These are phyloP conservation scores for Alaudala cheleensis DNA, from an alignment of 2,113 vertebrate species.

Conservation along the genomic window DNA sequence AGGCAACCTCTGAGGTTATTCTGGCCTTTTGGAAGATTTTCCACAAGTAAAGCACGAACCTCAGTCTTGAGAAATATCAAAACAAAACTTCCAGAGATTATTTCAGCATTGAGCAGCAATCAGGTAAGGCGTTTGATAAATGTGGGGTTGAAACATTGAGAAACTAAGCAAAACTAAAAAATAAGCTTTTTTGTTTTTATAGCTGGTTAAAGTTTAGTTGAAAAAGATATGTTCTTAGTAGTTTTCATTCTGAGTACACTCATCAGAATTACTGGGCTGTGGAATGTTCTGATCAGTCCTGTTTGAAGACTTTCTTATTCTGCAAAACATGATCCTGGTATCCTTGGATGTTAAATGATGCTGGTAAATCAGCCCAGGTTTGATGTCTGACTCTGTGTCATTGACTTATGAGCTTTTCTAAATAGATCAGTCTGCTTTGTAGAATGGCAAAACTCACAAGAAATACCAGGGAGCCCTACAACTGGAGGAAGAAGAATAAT, in stretches of 20 bases:
- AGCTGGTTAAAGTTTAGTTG: background rate
- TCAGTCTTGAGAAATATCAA: background rate
- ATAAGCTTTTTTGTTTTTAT: background rate
- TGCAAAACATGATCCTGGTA: background rate
- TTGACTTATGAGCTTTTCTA: background rate
- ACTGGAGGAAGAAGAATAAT: background rate
- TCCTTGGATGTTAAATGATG: background rate
- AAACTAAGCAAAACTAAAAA: background rate
- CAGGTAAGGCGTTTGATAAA: background rate
- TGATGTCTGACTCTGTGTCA: background rate
- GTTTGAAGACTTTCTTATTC: background rate
- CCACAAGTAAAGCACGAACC: background rate
- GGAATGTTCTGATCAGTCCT: background rate
- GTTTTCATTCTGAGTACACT: background rate
- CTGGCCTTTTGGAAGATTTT: background rate
- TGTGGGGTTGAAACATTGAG: background rate
- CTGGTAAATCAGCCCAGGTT: background rate
- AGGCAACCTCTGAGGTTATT: background rate
- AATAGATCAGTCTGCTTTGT: background rate
- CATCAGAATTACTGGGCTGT: background rate
- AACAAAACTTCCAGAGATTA: background rate
- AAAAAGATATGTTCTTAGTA: background rate
- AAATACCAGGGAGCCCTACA: background rate
- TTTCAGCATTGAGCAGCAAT: background rate
- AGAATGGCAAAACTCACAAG: background rate